Evolutionary conservation across 2,797 vertebrate genomes (phyloP), one percentile per base, ranked within the genome.

Genomic region (Australoheros facetus): DNA sequence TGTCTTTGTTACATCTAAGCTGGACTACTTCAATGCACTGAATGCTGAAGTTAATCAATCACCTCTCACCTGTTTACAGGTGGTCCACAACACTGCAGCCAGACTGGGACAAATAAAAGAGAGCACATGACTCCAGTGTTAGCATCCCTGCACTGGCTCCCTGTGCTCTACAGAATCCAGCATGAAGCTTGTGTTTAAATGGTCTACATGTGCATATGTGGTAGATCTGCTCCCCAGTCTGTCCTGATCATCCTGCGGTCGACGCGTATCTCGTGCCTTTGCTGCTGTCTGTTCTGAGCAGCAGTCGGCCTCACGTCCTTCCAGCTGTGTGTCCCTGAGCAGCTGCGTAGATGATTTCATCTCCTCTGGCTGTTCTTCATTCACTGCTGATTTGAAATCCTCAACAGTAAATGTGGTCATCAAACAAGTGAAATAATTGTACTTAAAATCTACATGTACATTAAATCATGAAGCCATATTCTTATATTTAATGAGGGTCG

Each of bases 311-410:
- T 32, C 30, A 32, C 2, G 85, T 73, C 42, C 82, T 59, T 74
- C 17, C 32, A 37, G 77, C 71, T 39, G 75, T 4, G 10, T 0
- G 56, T 32, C 59, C 73, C 85, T 10, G 78, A 88, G 83, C 81
- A 4, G 30, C 23, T 73, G 19, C 79, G 86, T 87, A 71, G 87
- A 84, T 71, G 73, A 76, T 82, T 83, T 72, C 77, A 85, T 79
- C 80, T 11, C 78, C 37, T 42, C 82, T 12, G 71, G 83, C 81
- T 70, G 34, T 37, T 74, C 23, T 11, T 48, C 32, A 21, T 1
- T 60, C 34, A 39, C 34, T 39, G 32, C 58, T 37, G 32, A 59
- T 59, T 37, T 59, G 11, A 59, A 59, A 59, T 37, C 0, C 30
- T 37, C 57, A 13, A 34, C 57, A n/a, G 8, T 17, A 51, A 19